These are phyloP conservation scores for Rapana venosa DNA, from an alignment of 2,888 invertebrate genomes.

Conservation along the genomic window DNA sequence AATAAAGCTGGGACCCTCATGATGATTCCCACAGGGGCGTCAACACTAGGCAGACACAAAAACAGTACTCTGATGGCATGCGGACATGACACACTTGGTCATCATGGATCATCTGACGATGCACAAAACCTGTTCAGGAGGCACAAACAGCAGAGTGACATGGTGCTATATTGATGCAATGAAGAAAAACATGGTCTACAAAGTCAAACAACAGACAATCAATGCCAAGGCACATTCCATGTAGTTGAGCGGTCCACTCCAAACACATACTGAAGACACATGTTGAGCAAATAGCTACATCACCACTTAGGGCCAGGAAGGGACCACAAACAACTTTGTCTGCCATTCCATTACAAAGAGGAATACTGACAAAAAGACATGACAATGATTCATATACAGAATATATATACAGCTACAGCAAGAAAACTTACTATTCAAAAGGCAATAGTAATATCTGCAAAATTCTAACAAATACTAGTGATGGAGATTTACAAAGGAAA, in stretches of 20 bases:
- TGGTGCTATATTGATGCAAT: conserved; percentile 44
- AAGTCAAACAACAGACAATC: conserved; percentile 45
- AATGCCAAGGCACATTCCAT: conserved; percentile 45
- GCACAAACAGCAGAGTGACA: conserved; percentile 40
- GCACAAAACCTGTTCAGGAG: conserved; percentile 42
- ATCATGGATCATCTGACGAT: conserved; percentile 44
- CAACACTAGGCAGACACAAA: conserved; percentile 47
- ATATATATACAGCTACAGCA: conserved; percentile 23
- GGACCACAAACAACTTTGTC: conserved; percentile 44
- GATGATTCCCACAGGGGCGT: conserved; percentile 35
- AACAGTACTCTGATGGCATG: conserved; percentile 46
- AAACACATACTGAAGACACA: conserved; percentile 44
- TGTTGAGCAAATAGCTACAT: conserved; percentile 36
- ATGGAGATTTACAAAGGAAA: too few species aligned
- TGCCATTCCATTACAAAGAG: conserved; percentile 45
- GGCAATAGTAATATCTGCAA: background rate
- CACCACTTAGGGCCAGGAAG: conserved; percentile 42
- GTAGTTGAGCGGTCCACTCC: conserved; percentile 34
- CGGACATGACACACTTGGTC: conserved; percentile 46
- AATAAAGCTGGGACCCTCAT: conserved; percentile 41
- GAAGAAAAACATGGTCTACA: conserved; percentile 41
- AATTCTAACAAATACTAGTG: background rate
- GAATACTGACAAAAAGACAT: conserved; percentile 37
- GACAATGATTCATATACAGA: conserved; percentile 11
- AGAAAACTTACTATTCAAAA: background rate